A percentile compares a stretch with the other conserved stretches of the same genome.
Conservation (phyloP, 2,113 vertebrate species). For the Cathartes aura region DNA sequence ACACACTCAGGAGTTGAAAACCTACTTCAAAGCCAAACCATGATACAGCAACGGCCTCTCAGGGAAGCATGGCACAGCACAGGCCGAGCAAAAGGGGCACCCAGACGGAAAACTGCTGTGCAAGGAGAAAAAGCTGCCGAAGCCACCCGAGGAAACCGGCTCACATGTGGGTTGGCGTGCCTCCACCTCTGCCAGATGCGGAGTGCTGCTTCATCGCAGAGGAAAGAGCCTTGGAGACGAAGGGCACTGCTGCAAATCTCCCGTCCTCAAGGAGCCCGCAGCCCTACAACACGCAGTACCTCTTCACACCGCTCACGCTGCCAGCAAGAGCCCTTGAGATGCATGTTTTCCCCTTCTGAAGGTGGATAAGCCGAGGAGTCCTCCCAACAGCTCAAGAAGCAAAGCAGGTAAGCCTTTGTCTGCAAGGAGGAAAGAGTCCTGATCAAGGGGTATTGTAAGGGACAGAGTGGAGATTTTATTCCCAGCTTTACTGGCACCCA, state of each 20-base stretch:
- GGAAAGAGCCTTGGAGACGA: not conserved
- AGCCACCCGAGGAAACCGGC: not conserved
- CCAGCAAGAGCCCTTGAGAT: accelerated
- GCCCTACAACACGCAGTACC: accelerated
- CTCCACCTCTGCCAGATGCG: not conserved
- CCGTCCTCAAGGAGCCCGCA: not conserved
- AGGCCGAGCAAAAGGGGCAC: not conserved
- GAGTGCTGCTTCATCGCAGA: accelerated
- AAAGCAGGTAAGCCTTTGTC: not conserved
- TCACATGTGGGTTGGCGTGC: accelerated
- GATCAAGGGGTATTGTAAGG: accelerated
- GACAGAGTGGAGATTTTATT: too few species aligned
- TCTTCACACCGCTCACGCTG: accelerated
- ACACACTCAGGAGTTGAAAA: not conserved
- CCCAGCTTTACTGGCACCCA: not conserved
- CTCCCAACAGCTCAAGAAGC: not conserved
- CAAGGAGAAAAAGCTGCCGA: not conserved
- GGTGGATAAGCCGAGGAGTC: not conserved
- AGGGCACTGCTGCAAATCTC: not conserved
- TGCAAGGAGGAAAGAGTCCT: not conserved
- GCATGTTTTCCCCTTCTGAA: not conserved
- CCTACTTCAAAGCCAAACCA: not conserved
- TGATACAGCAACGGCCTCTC: accelerated
- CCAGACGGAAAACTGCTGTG: accelerated
- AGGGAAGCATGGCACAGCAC: not conserved